A percentile compares a stretch with the other conserved stretches of the same genome.
Evolutionary conservation across 2,797 vertebrate species (phyloP).

Genomic region (Characodon lateralis): DNA sequence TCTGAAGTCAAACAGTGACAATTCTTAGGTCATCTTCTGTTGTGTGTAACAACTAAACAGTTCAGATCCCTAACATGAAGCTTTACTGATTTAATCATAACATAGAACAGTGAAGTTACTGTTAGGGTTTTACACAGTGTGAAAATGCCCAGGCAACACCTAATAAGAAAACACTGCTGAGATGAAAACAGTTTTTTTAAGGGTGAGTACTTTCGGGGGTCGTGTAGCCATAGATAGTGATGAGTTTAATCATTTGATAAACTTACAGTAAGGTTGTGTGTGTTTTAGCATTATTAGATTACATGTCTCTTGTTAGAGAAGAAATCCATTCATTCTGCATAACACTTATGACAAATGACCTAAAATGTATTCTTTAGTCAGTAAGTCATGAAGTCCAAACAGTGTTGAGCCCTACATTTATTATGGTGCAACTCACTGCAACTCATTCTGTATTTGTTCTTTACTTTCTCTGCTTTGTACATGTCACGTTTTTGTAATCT

Average conservation of each 20-base stretch:
- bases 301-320: not conserved
- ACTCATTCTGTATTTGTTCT: not conserved
- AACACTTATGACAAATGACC: not conserved
- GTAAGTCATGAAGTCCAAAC: not conserved
- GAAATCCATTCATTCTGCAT: not conserved
- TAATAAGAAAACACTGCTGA: not conserved
- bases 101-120: slow-evolving; percentile 17
- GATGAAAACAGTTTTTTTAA: not conserved
- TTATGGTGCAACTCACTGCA: slow-evolving; percentile 25
- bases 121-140: slow-evolving; percentile 1
- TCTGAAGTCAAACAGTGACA: not conserved
- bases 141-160: not conserved
- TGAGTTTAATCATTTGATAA: not conserved
- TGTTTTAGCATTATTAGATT: not conserved
- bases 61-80: not conserved
- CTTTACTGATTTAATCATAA: not conserved
- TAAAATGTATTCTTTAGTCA: not conserved
- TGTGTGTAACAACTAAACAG: slow-evolving; percentile 5
- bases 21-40: slow-evolving; percentile 2
- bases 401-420: slow-evolving; percentile 1
- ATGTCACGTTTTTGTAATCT: slow-evolving; percentile 2
- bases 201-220: not conserved
- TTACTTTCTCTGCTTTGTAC: not conserved
- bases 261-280: not conserved
- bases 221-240: not conserved